Conservation (phyloP, 1,140 invertebrate species). For the Drosophila kikkawai region DNA sequence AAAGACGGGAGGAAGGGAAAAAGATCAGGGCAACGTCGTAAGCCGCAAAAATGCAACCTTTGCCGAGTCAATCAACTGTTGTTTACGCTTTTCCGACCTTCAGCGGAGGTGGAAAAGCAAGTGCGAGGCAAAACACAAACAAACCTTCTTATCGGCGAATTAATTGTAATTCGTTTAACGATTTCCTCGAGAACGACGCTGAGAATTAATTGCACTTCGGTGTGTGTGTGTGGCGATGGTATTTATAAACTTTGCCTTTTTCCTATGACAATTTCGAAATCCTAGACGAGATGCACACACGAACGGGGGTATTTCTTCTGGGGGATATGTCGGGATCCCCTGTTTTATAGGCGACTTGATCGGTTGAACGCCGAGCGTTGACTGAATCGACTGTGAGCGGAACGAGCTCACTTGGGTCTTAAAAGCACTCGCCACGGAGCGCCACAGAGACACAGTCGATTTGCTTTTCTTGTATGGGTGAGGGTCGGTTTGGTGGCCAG, state of each 20-base stretch:
- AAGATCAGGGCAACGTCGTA: constrained; percentile 28
- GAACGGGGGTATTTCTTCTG: neutral
- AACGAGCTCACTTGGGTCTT: constrained; percentile 68
- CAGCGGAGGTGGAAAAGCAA: constrained; percentile 7
- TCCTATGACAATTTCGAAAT: constrained; percentile 35
- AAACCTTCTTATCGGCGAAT: constrained; percentile 51
- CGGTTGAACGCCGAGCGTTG: constrained; percentile 66
- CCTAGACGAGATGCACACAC: constrained; percentile 35
- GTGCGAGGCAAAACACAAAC: constrained; percentile 16
- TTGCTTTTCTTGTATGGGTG: constrained; percentile 17
- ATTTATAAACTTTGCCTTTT: constrained; percentile 36
- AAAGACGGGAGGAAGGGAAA: constrained; percentile 6
- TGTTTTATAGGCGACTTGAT: constrained; percentile 64
- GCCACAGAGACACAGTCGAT: constrained; percentile 1
- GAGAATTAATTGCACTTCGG: constrained; percentile 36
- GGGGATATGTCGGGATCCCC: constrained; percentile 7
- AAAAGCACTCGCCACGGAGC: constrained; percentile 33
- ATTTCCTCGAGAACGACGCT: constrained; percentile 10
- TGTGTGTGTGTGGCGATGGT: constrained; percentile 7
- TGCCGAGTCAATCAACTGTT: constrained; percentile 12
- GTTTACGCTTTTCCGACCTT: constrained; percentile 37
- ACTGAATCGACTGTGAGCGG: constrained; percentile 63
- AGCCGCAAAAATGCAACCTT: constrained; percentile 37
- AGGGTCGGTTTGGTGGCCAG: neutral
- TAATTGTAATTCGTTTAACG: constrained; percentile 15